A percentile compares a stretch with the other conserved stretches of the same genome.
Evolutionary conservation across 2,888 invertebrate genomes (phyloP).

Genomic region (Andrena camellia): DNA sequence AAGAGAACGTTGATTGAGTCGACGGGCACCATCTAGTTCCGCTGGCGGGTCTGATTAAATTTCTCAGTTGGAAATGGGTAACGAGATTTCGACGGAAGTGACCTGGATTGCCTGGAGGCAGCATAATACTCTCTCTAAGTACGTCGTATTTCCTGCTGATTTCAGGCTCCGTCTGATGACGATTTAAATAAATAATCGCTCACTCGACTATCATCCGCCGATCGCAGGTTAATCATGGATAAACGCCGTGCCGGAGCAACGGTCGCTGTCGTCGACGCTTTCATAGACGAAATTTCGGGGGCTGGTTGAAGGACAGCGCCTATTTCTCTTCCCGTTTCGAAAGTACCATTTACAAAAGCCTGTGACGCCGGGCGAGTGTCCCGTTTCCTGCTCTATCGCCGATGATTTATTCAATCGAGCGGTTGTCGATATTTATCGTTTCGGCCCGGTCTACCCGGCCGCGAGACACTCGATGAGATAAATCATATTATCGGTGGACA

Average conservation of each 20-base stretch:
- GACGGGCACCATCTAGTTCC: constrained; percentile 56
- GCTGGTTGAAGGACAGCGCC: neutral
- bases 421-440: constrained; percentile 73
- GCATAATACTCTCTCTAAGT: constrained; percentile 46
- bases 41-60: constrained; percentile 66
- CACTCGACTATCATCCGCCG: constrained; percentile 7
- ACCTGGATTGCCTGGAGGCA: constrained; percentile 54
- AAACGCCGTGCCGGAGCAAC: too few species aligned
- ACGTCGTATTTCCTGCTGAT: constrained; percentile 36
- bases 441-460: constrained; percentile 39
- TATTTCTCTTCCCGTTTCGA: constrained; percentile 53
- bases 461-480: constrained; percentile 70
- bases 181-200: constrained; percentile 20
- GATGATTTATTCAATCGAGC: constrained; percentile 74
- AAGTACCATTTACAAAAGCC: constrained; percentile 52
- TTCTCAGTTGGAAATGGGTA: constrained; percentile 67
- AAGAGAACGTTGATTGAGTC: constrained; percentile 69
- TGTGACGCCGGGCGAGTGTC: constrained; percentile 23
- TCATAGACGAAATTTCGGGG: too few species aligned
- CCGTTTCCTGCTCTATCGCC: constrained; percentile 59
- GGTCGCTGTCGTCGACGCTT: too few species aligned
- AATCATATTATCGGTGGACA: constrained; percentile 75
- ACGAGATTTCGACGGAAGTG: constrained; percentile 64
- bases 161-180: neutral
- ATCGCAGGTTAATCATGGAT: neutral